phyloP scores from a whole-genome alignment of 1,140 invertebrate species.

The Eupristina koningsbergeri region DNA sequence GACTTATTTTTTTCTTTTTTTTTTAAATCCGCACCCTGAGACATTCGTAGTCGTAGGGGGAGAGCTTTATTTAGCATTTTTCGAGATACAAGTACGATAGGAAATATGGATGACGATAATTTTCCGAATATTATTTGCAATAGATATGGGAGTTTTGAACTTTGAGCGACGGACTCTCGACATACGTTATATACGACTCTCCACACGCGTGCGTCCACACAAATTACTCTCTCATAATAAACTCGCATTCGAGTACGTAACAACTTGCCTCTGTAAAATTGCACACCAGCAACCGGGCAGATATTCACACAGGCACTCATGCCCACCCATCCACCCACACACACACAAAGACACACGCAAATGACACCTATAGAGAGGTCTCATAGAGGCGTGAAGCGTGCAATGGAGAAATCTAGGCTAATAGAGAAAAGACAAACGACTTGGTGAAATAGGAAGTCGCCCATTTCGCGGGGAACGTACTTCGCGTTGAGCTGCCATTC shows the following conservation, averaged over 20 bases:
- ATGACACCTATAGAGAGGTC: background rate
- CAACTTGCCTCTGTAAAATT: too few species aligned
- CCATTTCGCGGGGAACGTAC: slow-evolving; percentile 26
- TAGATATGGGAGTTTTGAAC: background rate
- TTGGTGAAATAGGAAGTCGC: slow-evolving; percentile 48
- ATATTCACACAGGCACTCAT: too few species aligned
- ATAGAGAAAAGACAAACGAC: slow-evolving; percentile 48
- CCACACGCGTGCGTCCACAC: background rate
- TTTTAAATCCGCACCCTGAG: too few species aligned
- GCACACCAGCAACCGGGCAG: too few species aligned
- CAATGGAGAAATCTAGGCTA: slow-evolving; percentile 48
- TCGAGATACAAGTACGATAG: background rate
- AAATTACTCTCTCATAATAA: background rate
- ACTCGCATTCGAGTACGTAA: background rate
- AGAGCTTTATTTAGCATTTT: background rate
- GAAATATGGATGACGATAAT: background rate
- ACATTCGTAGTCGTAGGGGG: background rate
- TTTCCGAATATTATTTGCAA: background rate
- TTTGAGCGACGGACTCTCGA: background rate
- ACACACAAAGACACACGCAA: too few species aligned
- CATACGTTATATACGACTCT: background rate
- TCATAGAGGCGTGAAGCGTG: slow-evolving; percentile 20
- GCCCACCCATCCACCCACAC: too few species aligned
- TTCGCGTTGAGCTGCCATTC: background rate
- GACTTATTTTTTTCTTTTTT: too few species aligned